Base-by-base conservation (phyloP, 1,140 invertebrate species). In the Drosophila littoralis region DNA sequence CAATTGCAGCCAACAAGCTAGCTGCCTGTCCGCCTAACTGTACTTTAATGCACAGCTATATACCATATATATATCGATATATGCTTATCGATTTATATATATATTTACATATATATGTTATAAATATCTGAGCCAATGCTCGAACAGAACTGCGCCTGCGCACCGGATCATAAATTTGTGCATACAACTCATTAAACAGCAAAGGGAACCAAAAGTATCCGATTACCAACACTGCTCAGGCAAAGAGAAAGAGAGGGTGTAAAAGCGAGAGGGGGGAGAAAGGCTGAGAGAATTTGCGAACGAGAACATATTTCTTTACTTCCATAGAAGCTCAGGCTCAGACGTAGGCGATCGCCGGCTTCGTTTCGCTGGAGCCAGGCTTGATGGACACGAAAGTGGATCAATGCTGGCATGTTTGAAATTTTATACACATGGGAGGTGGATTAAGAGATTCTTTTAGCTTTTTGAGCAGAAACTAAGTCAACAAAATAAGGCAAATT, bases 121-220 rank as follows among this genome's bases (percentile, higher is more conserved):
- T 45, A 33, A 55, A 55, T 61, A 55, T 69, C 46, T 42, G 22
- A 70, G 46, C 52, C 42, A 42, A 64, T 64, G 68, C 52, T 74
- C 38, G 33, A 91, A 89, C 89, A 89, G 89, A 91, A 85, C 89
- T 91, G 89, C 81, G 84, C 76, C 79, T 89, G 89, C 74, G 74
- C 77, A 86, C 79, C 90, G 76, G 82, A 90, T 90, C 91, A 90
- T 91, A 91, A 91, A 91, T 90, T 90, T 91, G 90, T 91, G 90
- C 90, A 91, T 90, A 73, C 83, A 90, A 91, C 83, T 91, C 90
- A 91, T 91, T 91, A 91, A 91, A 75, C 90, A 90, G 68, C 67
- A 67, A 82, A 91, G 81, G 83, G 84, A 79, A 91, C 80, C 82
- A 85, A 91, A 91, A 90, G 67, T 91, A 91, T 91, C 85, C 73